Conservation (phyloP, 1,140 invertebrate genomes). For the Halyomorpha halys region DNA sequence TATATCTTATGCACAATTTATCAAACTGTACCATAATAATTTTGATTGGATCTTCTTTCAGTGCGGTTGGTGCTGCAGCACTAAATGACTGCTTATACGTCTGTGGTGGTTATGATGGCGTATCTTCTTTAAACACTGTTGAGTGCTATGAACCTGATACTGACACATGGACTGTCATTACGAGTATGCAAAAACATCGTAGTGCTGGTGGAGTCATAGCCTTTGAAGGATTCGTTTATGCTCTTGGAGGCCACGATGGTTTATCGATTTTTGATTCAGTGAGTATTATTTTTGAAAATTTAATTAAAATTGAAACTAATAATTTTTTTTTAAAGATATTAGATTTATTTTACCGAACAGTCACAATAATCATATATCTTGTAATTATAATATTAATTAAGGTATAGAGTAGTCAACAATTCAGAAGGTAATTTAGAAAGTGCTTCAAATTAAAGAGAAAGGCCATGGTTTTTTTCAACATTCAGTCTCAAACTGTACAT, state of each 20-base stretch:
- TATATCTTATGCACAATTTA: too few relatives aligned
- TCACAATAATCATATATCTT: too few relatives aligned
- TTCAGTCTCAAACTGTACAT: too few relatives aligned
- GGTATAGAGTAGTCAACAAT: too few relatives aligned
- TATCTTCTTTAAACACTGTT: conserved; percentile 72
- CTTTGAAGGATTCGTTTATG: conserved; percentile 69
- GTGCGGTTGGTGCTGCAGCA: conserved; percentile 76
- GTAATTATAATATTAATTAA: too few relatives aligned
- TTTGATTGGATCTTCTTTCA: conserved; percentile 34
- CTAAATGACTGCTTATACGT: conserved; percentile 72
- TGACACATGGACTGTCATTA: conserved; percentile 59
- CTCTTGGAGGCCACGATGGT: conserved; percentile 77
- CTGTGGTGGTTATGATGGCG: conserved; percentile 82
- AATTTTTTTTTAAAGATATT: too few relatives aligned
- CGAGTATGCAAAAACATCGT: conserved; percentile 76
- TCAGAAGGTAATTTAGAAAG: too few relatives aligned
- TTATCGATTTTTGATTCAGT: conserved; percentile 81
- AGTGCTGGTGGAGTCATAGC: conserved; percentile 81
- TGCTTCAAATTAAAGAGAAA: too few relatives aligned
- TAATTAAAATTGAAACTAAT: too few relatives aligned
- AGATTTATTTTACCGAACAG: too few relatives aligned
- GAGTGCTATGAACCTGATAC: conserved; percentile 69
- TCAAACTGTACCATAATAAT: not conserved
- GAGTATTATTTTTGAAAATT: conserved; percentile 30
- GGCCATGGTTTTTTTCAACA: too few relatives aligned